These are phyloP conservation scores for Neolamprologus modestus DNA, from an alignment of 2,113 vertebrate species.

Conservation along the genomic window DNA sequence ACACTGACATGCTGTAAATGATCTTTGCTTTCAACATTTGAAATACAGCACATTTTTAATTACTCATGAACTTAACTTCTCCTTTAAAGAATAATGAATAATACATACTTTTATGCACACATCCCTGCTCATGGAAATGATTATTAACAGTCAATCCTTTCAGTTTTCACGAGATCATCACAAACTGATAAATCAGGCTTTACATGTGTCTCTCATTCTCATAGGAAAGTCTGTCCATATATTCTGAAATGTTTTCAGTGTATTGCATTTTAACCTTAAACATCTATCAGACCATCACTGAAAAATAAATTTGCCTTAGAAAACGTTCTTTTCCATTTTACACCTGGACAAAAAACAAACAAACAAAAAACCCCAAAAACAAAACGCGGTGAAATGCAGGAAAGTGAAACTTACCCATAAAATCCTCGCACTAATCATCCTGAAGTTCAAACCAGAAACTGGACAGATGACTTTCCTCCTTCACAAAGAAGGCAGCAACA, in stretches of 20 bases:
- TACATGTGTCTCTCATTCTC: neutral
- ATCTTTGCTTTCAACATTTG: neutral
- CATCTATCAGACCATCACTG: neutral
- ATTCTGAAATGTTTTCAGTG: neutral
- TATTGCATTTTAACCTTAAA: neutral
- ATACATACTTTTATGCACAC: neutral
- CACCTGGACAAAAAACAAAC: neutral
- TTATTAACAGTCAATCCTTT: neutral
- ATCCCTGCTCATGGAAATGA: neutral
- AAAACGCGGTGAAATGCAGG: neutral
- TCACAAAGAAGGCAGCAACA: neutral
- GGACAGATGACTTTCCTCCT: neutral
- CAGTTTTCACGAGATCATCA: neutral
- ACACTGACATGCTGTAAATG: neutral
- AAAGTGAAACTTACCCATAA: neutral
- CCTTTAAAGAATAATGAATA: neutral
- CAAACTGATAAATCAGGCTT: neutral
- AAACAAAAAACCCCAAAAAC: rapidly evolving
- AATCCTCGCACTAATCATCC: neutral
- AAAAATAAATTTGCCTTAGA: neutral
- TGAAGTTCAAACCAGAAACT: neutral
- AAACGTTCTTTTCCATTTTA: neutral
- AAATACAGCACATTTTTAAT: neutral
- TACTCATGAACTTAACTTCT: neutral
- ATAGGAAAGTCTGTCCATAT: neutral